A percentile compares a stretch with the other conserved stretches of the same genome.
phyloP scores from a whole-genome alignment of 2,113 vertebrate genomes.

The Scatophagus argus region DNA sequence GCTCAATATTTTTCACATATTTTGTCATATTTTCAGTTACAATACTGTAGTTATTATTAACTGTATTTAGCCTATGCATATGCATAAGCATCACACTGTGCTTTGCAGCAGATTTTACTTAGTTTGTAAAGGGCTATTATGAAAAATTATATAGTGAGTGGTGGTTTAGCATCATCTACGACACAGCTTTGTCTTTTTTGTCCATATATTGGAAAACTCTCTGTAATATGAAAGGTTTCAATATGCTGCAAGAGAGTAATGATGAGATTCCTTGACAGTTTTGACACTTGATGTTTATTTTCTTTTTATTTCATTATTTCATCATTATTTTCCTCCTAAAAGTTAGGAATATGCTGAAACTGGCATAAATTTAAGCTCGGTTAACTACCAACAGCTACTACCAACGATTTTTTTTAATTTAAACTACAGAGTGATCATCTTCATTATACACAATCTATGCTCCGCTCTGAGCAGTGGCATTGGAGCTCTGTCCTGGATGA shows the following conservation, averaged over 20 bases:
- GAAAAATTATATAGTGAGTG: too few relatives aligned
- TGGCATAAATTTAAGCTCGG: not conserved
- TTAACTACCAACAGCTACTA: not conserved
- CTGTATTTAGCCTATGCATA: not conserved
- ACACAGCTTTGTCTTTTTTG: too few relatives aligned
- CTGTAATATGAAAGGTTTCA: too few relatives aligned
- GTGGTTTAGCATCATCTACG: too few relatives aligned
- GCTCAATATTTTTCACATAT: not conserved
- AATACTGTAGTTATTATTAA: not conserved
- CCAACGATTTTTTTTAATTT: not conserved
- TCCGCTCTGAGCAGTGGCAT: not conserved
- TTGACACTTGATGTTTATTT: too few relatives aligned
- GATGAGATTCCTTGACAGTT: too few relatives aligned
- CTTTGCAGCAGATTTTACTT: not conserved
- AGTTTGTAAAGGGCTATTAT: not conserved
- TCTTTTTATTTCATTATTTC: not conserved
- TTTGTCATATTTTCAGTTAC: not conserved
- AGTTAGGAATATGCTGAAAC: not conserved
- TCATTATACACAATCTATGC: constrained; percentile 18
- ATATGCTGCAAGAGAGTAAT: not conserved
- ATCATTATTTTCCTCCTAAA: not conserved
- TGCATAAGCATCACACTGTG: not conserved
- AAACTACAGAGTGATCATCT: constrained; percentile 39
- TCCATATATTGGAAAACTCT: too few relatives aligned
- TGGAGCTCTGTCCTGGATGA: constrained; percentile 28